Evolutionary conservation across 2,797 vertebrate genomes (phyloP), one percentile per base, ranked within the genome.

Genomic region (Crax fasciolata): DNA sequence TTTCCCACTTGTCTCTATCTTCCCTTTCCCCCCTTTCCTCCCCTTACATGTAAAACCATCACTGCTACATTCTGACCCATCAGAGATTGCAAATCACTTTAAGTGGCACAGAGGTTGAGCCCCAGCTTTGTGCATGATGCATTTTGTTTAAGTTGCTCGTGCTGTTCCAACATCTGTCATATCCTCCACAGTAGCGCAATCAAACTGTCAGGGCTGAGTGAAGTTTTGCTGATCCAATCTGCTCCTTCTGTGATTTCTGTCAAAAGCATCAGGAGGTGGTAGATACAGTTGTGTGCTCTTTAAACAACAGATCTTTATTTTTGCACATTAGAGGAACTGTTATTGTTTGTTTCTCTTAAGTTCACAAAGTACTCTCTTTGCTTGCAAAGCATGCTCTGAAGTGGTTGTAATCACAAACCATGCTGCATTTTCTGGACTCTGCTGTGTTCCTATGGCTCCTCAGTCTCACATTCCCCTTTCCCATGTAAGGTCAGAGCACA

Each of bases 121-220:
- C 61, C 55, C 59, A 94, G 80, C 78, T 88, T 87, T 85, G 73
- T 18, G 41, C 70, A 72, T 68, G 78, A 82, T 92, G 79, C 70
- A 94, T 93, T 93, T 94, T 93, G 92, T 85, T 92, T 91, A 74
- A 67, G 70, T 76, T 85, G 57, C 67, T 96, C 48, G 54, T 93
- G 86, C 79, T 85, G 81, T 72, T 94, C 74, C 71, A 90, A 76
- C 96, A 95, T 96, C 97, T 97, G 94, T 95, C 95, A 95, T 89
- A 90, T 78, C 93, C 88, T 95, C 87, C 92, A 61, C 71, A 89
- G 94, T 85, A 97, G 66, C 44, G 68, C 90, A 96, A 94, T 96
- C 93, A 94, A 94, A 94, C 89, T 96, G 93, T 94, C 97, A 97
- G 86, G 80, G 90, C 87, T 94, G 81, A 96, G 88, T 90, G 94